phyloP scores from a whole-genome alignment of 37 sponge, comb jelly and placozoan species.

The Amphimedon queenslandica region DNA sequence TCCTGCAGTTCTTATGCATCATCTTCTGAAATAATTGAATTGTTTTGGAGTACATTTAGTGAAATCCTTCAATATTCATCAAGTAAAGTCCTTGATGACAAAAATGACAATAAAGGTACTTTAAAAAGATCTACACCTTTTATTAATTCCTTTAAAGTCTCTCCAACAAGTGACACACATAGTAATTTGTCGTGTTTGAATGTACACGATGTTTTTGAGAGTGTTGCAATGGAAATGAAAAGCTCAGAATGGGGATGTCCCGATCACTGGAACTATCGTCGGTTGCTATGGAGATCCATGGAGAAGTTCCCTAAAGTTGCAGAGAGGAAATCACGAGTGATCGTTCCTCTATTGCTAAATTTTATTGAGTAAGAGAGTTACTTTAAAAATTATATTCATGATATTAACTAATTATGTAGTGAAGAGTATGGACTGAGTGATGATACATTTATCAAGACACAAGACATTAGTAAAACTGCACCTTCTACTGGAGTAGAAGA shows the following conservation, averaged over 20 bases:
- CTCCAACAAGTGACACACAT: no score
- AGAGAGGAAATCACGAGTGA: conserved; percentile 57
- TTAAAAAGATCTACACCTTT: no score
- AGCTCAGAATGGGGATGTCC: conserved; percentile 53
- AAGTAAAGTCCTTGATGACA: no score
- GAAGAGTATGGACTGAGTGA: conserved; percentile 42
- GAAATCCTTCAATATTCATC: conserved; percentile 30
- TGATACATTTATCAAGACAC: conserved; percentile 39
- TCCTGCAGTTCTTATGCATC: conserved; percentile 52
- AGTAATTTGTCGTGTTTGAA: no score
- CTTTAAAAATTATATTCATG: not conserved
- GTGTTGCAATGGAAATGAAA: no score
- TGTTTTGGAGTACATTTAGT: conserved; percentile 80
- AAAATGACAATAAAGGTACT: no score
- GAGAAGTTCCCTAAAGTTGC: conserved; percentile 20
- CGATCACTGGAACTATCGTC: conserved; percentile 67
- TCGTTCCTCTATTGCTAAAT: conserved; percentile 65
- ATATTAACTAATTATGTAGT: not conserved
- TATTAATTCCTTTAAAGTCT: no score
- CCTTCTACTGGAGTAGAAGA: not conserved
- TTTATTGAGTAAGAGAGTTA: conserved; percentile 40
- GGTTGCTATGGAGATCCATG: conserved; percentile 70
- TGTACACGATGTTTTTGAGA: no score
- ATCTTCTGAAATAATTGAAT: conserved; percentile 33
- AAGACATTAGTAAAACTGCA: conserved; percentile 17